A percentile compares a stretch with the other conserved stretches of the same genome.
These are phyloP conservation scores for Drepanosiphum platanoidis DNA, from an alignment of 2,888 invertebrate species.

Conservation along the genomic window DNA sequence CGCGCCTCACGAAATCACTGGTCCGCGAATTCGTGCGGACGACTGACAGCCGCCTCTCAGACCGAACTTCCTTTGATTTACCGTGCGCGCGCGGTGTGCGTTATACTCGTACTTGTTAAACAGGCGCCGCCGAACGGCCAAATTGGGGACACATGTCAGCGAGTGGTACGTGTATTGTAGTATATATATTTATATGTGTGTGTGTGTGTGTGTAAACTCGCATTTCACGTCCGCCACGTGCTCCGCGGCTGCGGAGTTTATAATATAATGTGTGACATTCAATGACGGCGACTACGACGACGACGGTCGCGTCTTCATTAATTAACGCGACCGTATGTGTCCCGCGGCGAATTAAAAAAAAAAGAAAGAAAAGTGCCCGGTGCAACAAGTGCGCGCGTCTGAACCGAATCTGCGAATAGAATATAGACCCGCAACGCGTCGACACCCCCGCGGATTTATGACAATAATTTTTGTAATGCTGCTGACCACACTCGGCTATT, in stretches of 20 bases:
- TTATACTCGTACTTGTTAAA: conserved; percentile 24
- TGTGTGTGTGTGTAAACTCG: background rate
- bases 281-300: background rate
- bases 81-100: conserved; percentile 10
- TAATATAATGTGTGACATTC: conserved; percentile 2
- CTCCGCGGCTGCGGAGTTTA: background rate
- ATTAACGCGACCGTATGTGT: conserved; percentile 23
- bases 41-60: conserved; percentile 23
- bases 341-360: conserved; percentile 2
- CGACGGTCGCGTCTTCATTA: conserved; percentile 33
- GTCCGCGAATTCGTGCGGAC: conserved; percentile 48
- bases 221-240: conserved; percentile 33
- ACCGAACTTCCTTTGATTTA: conserved; percentile 58
- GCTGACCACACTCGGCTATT: no score
- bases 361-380: no score
- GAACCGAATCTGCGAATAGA: conserved; percentile 5
- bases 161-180: background rate
- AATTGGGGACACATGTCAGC: conserved; percentile 60
- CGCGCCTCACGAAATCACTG: conserved; percentile 46
- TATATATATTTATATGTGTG: background rate
- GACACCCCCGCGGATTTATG: no score
- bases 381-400: conserved; percentile 37
- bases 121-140: conserved; percentile 42
- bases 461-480: no score
- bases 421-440: no score